Base-by-base conservation (phyloP, 2,797 vertebrate species). In the Eulemur rubriventer region DNA sequence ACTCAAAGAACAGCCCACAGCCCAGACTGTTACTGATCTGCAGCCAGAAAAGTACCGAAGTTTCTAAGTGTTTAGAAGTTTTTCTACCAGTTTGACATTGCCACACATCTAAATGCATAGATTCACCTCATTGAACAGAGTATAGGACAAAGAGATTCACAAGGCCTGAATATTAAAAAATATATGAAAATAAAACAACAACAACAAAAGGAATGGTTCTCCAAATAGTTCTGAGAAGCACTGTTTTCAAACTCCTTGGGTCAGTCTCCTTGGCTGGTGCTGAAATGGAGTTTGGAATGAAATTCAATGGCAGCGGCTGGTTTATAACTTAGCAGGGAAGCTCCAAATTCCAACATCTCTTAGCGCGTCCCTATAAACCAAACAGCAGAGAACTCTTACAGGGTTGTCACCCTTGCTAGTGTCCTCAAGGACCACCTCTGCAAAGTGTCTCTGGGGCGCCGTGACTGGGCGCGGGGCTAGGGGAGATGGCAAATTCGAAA, bases 251-350 rank as follows among this genome's bases (percentile, higher is more conserved):
- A 89, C 38, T 85, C 59, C 63, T 43, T 79, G 91, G 69, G 93
- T 80, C 93, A 93, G 69, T 24, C n/a, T 35, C 52, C 94, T 92
- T 93, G 91, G 84, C 82, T 85, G 65, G 26, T 33, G 46, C 73
- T 41, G 83, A 96, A 96, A 95, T 4, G 46, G 59, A 97, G 75
- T 94, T 82, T 96, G 91, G 96, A 94, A 91, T 61, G 52, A 95
- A 91, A 96, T n/a, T 52, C 35, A 57, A n/a, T 33, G 73, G 92
- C 52, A 79, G 78, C 16, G 2, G 63, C 92, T 97, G 89, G 94
- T 97, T 97, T 96, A 81, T 81, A 95, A 87, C 88, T 97, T 90
- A 95, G 87, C 89, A 79, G 78, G 89, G 52, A 92, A 50, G 69
- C 69, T 97, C 95, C 87, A 86, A 83, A 91, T 87, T 55, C 90